Evolutionary conservation across 2,113 vertebrate species (phyloP).

Genomic region (Phrynocephalus versicolor): DNA sequence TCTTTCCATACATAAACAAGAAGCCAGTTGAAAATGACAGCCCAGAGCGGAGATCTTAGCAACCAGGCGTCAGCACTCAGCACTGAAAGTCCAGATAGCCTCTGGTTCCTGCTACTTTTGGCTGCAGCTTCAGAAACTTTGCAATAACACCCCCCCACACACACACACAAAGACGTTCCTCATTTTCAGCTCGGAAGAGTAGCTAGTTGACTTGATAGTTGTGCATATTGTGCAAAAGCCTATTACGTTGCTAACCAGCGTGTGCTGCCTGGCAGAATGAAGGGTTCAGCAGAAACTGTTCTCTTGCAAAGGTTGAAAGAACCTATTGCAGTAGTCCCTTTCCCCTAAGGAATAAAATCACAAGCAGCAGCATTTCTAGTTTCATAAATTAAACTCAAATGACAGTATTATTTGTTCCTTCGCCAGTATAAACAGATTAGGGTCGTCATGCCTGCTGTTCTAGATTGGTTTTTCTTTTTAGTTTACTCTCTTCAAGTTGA

Average conservation of each 20-base stretch:
- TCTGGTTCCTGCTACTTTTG: background rate
- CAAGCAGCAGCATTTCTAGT: slow-evolving; percentile 49
- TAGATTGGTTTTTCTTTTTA: slow-evolving; percentile 61
- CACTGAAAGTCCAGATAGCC: background rate
- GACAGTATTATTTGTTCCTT: slow-evolving; percentile 64
- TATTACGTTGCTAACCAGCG: background rate
- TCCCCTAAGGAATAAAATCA: slow-evolving; percentile 54
- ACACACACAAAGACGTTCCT: background rate
- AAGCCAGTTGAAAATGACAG: background rate
- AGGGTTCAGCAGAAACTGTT: slow-evolving; percentile 20
- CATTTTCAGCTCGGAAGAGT: background rate
- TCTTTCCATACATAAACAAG: background rate
- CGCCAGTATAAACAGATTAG: slow-evolving; percentile 64
- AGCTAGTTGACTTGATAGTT: background rate
- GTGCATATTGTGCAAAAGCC: background rate
- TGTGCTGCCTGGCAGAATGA: background rate
- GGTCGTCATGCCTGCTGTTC: slow-evolving; percentile 70
- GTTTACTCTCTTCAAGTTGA: slow-evolving; percentile 60
- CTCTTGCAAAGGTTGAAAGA: slow-evolving; percentile 24
- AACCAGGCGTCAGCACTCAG: background rate
- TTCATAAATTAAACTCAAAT: slow-evolving; percentile 53
- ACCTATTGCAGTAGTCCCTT: slow-evolving; percentile 51
- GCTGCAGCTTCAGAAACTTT: background rate
- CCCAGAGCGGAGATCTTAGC: background rate
- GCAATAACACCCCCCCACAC: background rate